Evolutionary conservation across 2,113 vertebrate genomes (phyloP), one percentile per base, ranked within the genome.

Genomic region (Chaetodon trifascialis): DNA sequence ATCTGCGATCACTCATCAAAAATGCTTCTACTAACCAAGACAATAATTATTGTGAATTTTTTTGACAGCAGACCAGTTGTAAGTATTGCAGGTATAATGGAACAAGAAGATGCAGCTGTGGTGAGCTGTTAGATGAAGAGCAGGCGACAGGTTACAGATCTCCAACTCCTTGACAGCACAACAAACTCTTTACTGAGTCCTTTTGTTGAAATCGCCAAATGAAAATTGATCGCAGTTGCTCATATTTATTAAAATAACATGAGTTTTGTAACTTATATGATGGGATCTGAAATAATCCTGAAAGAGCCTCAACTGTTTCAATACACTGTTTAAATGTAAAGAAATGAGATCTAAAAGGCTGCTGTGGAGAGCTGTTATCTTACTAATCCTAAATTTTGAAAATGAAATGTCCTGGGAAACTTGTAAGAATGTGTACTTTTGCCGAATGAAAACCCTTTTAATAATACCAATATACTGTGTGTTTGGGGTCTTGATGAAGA

Each of bases 371-470:
- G 12, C 46, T 16, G 34, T 49, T 42, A 10, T 7, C 3, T 23
- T 44, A n/a, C 15, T 58, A 30, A 66, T 47, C 16, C 15, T 21
- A 14, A 16, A 30, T 51, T 30, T 44, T 64, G 15, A 58, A 49
- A 49, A 21, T 40, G 0, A 65, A 75, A 76, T 16, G 11, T 68
- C 71, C 19, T 54, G 72, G 19, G 66, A 71, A 64, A 70, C 21
- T 44, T 69, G n/a, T 2, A 11, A 36, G 46, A 66, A 44, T 25
- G 9, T 74, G 38, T n/a, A 4, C 38, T 72, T 72, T 66, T 38
- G n/a, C 17, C 23, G n/a, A 25, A 73, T 70, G 42, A 82, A 59
- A 59, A 9, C 11, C 10, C 56, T 51, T 75, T 76, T 52, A 71
- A 74, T 76, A 46, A 23, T 3, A 25, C 1, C 12, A 47, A 4